phyloP scores from a whole-genome alignment of 2,888 invertebrate species.

The Hypena proboscidalis region DNA sequence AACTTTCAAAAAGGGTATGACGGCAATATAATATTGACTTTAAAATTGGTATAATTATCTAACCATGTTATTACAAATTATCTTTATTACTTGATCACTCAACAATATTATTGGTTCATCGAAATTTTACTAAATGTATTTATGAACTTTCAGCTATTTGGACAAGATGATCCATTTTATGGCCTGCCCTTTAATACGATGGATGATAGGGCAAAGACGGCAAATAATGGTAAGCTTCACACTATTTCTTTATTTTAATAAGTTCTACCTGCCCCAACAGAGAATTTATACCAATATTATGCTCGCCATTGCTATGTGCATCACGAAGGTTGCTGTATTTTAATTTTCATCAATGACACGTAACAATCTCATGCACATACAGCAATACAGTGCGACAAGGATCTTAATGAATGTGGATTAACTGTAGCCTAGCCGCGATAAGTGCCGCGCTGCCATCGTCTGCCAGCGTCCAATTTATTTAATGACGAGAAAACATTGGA shows the following conservation, averaged over 20 bases:
- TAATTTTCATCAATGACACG: conserved; percentile 18
- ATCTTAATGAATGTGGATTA: no score
- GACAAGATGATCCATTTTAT: conserved; percentile 82
- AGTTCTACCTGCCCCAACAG: not conserved
- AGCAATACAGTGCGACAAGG: no score
- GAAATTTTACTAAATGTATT: conserved; percentile 7
- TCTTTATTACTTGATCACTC: conserved; percentile 32
- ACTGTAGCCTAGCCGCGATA: no score
- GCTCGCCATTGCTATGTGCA: conserved; percentile 11
- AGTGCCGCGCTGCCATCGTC: no score
- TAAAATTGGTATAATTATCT: conserved; percentile 19
- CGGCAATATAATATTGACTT: conserved; percentile 6
- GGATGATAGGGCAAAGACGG: conserved; percentile 68
- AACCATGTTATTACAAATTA: conserved; percentile 28
- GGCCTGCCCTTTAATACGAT: conserved; percentile 71
- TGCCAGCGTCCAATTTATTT: no score
- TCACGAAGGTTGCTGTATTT: conserved; percentile 25
- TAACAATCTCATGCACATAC: conserved; percentile 21
- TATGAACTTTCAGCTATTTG: conserved; percentile 72
- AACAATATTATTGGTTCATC: conserved; percentile 5
- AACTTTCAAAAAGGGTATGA: conserved; percentile 3
- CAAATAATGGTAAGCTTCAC: conserved; percentile 67
- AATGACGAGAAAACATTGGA: no score
- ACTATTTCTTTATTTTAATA: not conserved
- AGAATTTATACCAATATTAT: conserved; percentile 10